Base-by-base conservation (phyloP, 2,113 vertebrate species). In the Alethe diademata region DNA sequence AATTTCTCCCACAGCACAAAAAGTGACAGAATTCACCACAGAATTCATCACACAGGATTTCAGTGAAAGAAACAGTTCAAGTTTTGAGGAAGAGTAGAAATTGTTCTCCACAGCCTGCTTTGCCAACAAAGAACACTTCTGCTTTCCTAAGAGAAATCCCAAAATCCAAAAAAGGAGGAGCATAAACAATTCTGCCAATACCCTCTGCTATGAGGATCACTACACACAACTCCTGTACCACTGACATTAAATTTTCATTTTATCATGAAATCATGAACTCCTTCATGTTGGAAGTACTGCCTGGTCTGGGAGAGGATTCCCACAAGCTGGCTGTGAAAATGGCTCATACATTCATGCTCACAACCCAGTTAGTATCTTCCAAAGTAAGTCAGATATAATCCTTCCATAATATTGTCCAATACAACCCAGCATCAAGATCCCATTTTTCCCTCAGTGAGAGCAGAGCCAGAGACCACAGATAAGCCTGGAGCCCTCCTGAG, bases 181-280 rank as follows among this genome's bases (percentile, higher is more conserved):
- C 50, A 60, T n/a, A 33, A 60, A 38, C 43, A 82, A 38, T 66
- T 51, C 12, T 22, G 79, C 9, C 65, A 70, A 40, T 2, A 48
- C 56, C 8, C 40, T 69, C 10, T 80, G 85, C 56, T 62, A 5
- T 17, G 29, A 56, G 86, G 36, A 43, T n/a, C 50, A 40, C 50
- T 18, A 2, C 35, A 18, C 1, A n/a, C 50, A 42, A 13, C 45
- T 48, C 19, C 22, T 26, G n/a, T 6, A 57, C 11, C 24, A n/a
- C 2, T 11, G 56, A 56, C 35, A 33, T 8, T 11, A 25, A 40
- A 38, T 9, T 8, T 24, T 11, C 31, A 60, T 69, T 86, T 87
- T 24, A 76, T 16, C 45, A 19, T 3, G 24, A 29, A 76, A 80
- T 28, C 0, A 0, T 38, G 35, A 89, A 48, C 35, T 28, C 10